Evolutionary conservation across 2,797 vertebrate species (phyloP).

Genomic region (Triplophysa yarkandensis): DNA sequence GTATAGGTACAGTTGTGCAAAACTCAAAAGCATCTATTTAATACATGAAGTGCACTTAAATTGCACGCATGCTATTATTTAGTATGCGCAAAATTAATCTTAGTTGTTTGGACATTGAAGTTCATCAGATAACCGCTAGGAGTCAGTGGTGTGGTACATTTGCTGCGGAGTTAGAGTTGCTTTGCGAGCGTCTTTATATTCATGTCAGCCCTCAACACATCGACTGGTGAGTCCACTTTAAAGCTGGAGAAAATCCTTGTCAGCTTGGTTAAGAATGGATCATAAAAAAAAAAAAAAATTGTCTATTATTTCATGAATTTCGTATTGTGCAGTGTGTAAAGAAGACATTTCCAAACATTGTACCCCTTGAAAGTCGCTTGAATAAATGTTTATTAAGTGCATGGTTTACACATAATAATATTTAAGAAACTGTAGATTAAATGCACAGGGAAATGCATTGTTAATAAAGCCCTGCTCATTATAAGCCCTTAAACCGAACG

Average conservation of each 20-base stretch:
- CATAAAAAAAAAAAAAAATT: too few relatives aligned
- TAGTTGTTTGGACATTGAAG: background rate
- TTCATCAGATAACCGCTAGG: background rate
- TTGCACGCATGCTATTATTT: too few relatives aligned
- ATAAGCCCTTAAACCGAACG: background rate
- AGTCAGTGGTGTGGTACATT: background rate
- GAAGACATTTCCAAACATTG: background rate
- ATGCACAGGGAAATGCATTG: background rate
- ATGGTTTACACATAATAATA: background rate
- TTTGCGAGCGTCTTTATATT: slow-evolving; percentile 3
- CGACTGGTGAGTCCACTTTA: slow-evolving; percentile 17
- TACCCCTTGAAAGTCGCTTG: background rate
- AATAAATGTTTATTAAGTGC: background rate
- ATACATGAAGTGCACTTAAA: too few relatives aligned
- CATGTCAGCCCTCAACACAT: slow-evolving; percentile 15
- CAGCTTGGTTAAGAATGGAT: slow-evolving; percentile 21
- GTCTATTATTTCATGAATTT: slow-evolving; percentile 29
- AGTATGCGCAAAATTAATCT: background rate
- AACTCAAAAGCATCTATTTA: too few relatives aligned
- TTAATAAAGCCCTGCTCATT: background rate
- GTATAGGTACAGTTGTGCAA: too few relatives aligned
- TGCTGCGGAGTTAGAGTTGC: background rate
- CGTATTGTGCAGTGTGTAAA: background rate
- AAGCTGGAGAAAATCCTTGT: slow-evolving; percentile 16
- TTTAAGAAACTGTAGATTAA: background rate